These are phyloP conservation scores for Panthera uncia DNA, from an alignment of 2,113 vertebrate species.

Conservation along the genomic window DNA sequence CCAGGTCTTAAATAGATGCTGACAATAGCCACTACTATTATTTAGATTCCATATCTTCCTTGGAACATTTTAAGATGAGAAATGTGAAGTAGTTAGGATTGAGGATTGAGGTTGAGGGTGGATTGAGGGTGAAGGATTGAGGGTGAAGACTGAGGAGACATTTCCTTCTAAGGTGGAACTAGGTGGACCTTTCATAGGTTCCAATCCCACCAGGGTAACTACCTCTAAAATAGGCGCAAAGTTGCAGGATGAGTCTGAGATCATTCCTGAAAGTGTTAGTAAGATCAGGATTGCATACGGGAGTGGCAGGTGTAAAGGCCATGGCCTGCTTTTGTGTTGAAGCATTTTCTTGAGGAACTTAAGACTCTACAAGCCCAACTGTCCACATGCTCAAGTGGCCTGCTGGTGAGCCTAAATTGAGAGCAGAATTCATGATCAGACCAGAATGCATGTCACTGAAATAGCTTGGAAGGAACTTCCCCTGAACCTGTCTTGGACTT, in stretches of 20 bases:
- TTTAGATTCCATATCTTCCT: not conserved
- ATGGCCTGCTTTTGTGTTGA: not conserved
- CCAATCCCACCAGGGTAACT: not conserved
- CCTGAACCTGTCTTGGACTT: not conserved
- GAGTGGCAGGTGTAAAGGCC: not conserved
- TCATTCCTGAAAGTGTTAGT: constrained; percentile 31
- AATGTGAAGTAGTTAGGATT: not conserved
- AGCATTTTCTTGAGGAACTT: constrained; percentile 21
- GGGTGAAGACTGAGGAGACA: not conserved
- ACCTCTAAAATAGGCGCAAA: not conserved
- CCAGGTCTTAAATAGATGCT: not conserved
- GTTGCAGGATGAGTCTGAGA: not conserved
- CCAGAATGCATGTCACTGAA: not conserved
- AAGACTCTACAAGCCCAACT: not conserved
- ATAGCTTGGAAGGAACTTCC: not conserved
- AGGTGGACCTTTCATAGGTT: not conserved
- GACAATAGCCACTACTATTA: not conserved
- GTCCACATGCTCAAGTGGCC: not conserved
- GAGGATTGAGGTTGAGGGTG: too few species aligned
- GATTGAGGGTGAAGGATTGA: not conserved
- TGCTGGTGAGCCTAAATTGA: not conserved
- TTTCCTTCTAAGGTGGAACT: constrained; percentile 1
- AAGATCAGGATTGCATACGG: not conserved
- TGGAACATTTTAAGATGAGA: not conserved
- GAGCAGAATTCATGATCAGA: not conserved